These are phyloP conservation scores for Caranx melampygus DNA, from an alignment of 2,113 vertebrate species.

Conservation along the genomic window DNA sequence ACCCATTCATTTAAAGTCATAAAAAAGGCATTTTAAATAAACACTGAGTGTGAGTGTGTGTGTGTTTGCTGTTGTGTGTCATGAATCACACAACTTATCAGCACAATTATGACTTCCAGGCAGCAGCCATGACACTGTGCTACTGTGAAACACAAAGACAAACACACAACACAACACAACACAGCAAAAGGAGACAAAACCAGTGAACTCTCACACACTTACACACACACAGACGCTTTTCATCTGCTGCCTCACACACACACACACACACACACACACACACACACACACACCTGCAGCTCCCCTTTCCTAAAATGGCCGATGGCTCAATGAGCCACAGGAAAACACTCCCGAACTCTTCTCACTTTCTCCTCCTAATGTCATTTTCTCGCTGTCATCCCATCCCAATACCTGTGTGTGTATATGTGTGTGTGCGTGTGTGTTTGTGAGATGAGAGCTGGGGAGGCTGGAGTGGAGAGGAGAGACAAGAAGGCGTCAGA, in stretches of 20 bases:
- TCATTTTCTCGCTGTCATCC: neutral
- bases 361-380: neutral
- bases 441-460: neutral
- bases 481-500: conserved; percentile 15
- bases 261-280: neutral
- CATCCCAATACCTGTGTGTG: neutral
- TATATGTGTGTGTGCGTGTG: too few relatives aligned
- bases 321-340: conserved; percentile 6
- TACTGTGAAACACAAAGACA: conserved; percentile 35
- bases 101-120: conserved; percentile 52
- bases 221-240: conserved; percentile 3
- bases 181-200: neutral
- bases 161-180: conserved; percentile 20
- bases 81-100: conserved; percentile 51
- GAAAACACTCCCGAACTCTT: neutral
- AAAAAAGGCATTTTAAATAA: neutral
- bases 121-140: conserved; percentile 27
- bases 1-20: neutral
- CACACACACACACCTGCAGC: conserved; percentile 3
- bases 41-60: neutral
- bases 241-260: conserved; percentile 12
- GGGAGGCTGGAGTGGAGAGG: neutral
- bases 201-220: conserved; percentile 3
- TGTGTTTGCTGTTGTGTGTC: conserved; percentile 17
- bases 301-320: conserved; percentile 59